Percentiles rank a stretch among this genome's conserved stretches.
Evolutionary conservation across 2,797 vertebrate species (phyloP).

Genomic region (Microcaecilia unicolor): DNA sequence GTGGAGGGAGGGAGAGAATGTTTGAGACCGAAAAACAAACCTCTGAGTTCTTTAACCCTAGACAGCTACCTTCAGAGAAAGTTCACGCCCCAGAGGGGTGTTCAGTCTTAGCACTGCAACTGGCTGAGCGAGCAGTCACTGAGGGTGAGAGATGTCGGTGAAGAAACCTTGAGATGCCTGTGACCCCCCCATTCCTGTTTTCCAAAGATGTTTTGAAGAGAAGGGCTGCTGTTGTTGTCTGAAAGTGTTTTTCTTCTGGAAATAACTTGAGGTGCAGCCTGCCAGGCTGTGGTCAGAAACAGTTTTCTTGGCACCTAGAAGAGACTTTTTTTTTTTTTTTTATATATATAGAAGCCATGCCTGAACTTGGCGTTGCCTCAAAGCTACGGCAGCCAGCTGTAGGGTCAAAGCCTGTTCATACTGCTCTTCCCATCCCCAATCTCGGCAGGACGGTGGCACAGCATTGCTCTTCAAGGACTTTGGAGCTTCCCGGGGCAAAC

Average conservation of each 20-base stretch:
- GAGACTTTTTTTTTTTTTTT: slow-evolving; percentile 15
- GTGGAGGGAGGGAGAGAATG: slow-evolving; percentile 26
- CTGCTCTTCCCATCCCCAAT: slow-evolving; percentile 78
- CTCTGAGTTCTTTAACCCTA: slow-evolving; percentile 55
- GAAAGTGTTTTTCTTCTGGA: slow-evolving; percentile 49
- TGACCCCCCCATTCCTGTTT: too few relatives aligned
- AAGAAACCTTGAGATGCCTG: too few relatives aligned
- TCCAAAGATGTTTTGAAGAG: slow-evolving; percentile 24
- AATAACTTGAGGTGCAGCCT: slow-evolving; percentile 50
- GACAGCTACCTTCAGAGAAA: slow-evolving; percentile 68
- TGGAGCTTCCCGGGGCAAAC: slow-evolving; percentile 55
- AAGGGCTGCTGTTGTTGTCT: slow-evolving; percentile 57
- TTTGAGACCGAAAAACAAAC: slow-evolving; percentile 27
- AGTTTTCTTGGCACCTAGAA: slow-evolving; percentile 57
- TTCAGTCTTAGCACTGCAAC: slow-evolving; percentile 66
- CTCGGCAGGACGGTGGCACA: slow-evolving; percentile 54
- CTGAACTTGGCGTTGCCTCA: slow-evolving; percentile 89
- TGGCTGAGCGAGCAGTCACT: slow-evolving; percentile 45
- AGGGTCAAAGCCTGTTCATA: slow-evolving; percentile 81
- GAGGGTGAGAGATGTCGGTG: slow-evolving; percentile 38
- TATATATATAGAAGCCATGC: slow-evolving; percentile 77
- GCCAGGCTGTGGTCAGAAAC: slow-evolving; percentile 55
- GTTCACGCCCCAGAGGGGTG: slow-evolving; percentile 71
- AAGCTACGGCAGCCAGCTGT: slow-evolving; percentile 80
- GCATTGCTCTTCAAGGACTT: slow-evolving; percentile 59